phyloP scores from a whole-genome alignment of 2,113 vertebrate species.

The Miniopterus natalensis region DNA sequence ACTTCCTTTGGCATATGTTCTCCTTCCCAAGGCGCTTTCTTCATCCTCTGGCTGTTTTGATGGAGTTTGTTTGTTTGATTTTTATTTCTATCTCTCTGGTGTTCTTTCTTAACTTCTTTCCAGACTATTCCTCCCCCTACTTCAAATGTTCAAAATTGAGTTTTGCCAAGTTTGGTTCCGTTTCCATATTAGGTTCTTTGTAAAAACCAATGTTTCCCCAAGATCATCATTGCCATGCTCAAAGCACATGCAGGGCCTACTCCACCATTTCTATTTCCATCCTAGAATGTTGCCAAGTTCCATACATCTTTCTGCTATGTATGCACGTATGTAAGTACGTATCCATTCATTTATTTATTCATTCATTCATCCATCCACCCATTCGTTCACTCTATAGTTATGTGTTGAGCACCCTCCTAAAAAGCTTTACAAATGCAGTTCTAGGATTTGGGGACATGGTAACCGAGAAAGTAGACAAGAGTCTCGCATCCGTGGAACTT shows the following conservation, averaged over 20 bases:
- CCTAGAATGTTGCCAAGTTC: background rate
- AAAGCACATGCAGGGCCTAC: background rate
- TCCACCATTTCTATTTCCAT: background rate
- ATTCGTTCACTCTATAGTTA: background rate
- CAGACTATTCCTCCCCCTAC: background rate
- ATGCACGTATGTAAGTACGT: background rate
- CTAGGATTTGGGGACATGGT: background rate
- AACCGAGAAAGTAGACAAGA: background rate
- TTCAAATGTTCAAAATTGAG: background rate
- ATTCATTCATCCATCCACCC: background rate
- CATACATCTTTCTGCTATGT: background rate
- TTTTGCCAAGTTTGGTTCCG: background rate
- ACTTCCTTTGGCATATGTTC: background rate
- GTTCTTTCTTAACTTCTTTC: background rate
- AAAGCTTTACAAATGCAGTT: background rate
- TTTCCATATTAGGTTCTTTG: background rate
- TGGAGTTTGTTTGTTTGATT: too few relatives aligned
- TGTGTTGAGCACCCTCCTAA: rapidly evolving
- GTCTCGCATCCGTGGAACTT: background rate
- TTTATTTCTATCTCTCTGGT: background rate
- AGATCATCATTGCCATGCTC: background rate
- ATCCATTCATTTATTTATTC: too few relatives aligned
- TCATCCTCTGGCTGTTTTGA: too few relatives aligned
- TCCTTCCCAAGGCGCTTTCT: background rate
- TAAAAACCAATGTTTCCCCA: background rate